phyloP scores from a whole-genome alignment of 2,113 vertebrate species.

The Rhegmatorhina hoffmannsi region DNA sequence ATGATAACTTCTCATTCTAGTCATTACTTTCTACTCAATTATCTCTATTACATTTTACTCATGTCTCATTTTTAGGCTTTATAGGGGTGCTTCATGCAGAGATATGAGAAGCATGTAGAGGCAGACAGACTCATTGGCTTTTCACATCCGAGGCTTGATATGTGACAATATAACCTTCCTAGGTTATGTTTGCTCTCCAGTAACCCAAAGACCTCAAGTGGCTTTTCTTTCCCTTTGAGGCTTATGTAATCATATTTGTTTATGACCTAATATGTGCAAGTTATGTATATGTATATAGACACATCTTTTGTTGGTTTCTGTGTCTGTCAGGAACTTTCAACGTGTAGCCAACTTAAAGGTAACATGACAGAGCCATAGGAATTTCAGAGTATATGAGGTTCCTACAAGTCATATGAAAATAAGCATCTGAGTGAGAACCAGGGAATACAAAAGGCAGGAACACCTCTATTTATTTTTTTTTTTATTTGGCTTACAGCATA shows the following conservation, averaged over 20 bases:
- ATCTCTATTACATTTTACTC: background rate
- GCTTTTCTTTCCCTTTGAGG: background rate
- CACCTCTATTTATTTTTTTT: background rate
- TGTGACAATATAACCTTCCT: background rate
- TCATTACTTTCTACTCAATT: background rate
- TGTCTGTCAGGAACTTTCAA: background rate
- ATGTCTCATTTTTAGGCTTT: background rate
- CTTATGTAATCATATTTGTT: background rate
- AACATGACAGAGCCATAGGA: background rate
- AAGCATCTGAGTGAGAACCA: background rate
- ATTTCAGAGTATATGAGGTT: background rate
- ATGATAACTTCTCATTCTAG: background rate
- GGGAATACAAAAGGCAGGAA: background rate
- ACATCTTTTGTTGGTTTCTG: background rate
- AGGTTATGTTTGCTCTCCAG: background rate
- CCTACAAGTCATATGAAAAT: background rate
- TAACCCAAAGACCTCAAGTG: background rate
- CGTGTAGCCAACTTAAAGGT: accelerated
- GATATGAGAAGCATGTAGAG: background rate
- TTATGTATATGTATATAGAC: background rate
- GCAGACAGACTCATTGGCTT: background rate
- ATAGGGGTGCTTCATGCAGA: background rate
- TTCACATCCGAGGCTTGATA: background rate
- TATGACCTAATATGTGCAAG: background rate
- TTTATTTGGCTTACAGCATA: background rate